A percentile compares a stretch with the other conserved stretches of the same genome.
Conservation (phyloP, 2,888 invertebrate species). For the Eristalis pertinax region DNA sequence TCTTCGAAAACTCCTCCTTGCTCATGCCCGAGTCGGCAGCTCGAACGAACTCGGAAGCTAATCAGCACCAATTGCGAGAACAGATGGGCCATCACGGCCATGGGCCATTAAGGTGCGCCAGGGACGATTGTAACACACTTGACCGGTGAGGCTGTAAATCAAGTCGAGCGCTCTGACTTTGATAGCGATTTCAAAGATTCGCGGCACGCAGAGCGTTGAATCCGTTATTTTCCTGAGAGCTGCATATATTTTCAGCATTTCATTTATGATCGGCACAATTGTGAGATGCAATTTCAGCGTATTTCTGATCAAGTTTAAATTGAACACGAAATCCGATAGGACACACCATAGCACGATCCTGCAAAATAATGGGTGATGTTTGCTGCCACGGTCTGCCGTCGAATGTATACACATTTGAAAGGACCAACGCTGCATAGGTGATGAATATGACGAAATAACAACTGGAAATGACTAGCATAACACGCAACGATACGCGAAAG, state of each 20-base stretch:
- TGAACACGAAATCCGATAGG: neutral
- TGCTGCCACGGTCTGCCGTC: no score
- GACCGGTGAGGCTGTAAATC: no score
- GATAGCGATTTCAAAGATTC: neutral
- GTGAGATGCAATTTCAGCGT: neutral
- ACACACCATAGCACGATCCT: no score
- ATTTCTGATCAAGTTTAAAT: neutral
- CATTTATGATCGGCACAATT: neutral
- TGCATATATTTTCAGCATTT: neutral
- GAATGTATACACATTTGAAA: no score
- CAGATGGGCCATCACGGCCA: neutral
- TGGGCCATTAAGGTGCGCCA: neutral
- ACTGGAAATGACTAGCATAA: no score
- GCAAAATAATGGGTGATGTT: no score
- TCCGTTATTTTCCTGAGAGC: neutral
- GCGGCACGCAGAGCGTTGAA: neutral
- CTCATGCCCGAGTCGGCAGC: neutral
- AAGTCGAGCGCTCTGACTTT: neutral
- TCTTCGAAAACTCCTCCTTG: neutral
- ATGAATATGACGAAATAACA: no score
- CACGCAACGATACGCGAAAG: no score
- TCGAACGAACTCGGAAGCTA: neutral
- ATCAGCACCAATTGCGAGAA: constrained; percentile 23
- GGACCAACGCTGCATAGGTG: no score
- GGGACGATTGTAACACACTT: no score